A percentile compares a stretch with the other conserved stretches of the same genome.
Evolutionary conservation across 2,113 vertebrate genomes (phyloP).

Genomic region (Megaleporinus macrocephalus): DNA sequence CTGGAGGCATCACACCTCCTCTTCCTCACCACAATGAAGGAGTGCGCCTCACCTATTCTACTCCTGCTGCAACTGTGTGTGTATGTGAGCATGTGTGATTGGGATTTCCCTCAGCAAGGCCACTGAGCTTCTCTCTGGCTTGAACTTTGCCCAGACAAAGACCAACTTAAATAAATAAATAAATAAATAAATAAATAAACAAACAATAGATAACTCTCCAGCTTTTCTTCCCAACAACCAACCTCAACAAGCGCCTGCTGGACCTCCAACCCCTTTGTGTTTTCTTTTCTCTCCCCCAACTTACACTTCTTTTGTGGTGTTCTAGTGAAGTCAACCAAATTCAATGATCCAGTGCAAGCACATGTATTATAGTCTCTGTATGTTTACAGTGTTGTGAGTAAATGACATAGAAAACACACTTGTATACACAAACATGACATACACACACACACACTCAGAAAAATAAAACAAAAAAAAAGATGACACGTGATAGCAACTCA

Average conservation of each 20-base stretch:
- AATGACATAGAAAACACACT: slow-evolving; percentile 86
- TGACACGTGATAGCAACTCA: not conserved
- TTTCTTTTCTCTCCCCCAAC: slow-evolving; percentile 32
- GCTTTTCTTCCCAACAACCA: not conserved
- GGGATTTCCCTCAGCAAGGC: slow-evolving; percentile 26
- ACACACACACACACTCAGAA: slow-evolving; percentile 49
- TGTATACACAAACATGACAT: slow-evolving; percentile 48
- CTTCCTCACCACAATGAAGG: not conserved
- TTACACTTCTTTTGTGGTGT: slow-evolving; percentile 77
- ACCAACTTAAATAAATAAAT: not conserved
- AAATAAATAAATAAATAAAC: not conserved
- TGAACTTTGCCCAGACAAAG: slow-evolving; percentile 1
- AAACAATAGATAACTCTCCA: not conserved
- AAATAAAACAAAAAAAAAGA: not conserved
- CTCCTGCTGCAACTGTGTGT: slow-evolving; percentile 9
- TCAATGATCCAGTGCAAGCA: slow-evolving; percentile 90
- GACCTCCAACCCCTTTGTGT: slow-evolving; percentile 5
- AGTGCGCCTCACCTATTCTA: not conserved
- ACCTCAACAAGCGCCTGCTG: not conserved
- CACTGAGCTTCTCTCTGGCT: slow-evolving; percentile 21
- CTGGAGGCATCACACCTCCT: slow-evolving; percentile 33
- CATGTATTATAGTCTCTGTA: slow-evolving; percentile 99
- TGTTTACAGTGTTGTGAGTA: slow-evolving; percentile 99
- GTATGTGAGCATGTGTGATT: slow-evolving; percentile 20
- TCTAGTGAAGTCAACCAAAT: slow-evolving; percentile 84